Conservation (phyloP, 1,140 invertebrate genomes). For the Heliothis subflexa region DNA sequence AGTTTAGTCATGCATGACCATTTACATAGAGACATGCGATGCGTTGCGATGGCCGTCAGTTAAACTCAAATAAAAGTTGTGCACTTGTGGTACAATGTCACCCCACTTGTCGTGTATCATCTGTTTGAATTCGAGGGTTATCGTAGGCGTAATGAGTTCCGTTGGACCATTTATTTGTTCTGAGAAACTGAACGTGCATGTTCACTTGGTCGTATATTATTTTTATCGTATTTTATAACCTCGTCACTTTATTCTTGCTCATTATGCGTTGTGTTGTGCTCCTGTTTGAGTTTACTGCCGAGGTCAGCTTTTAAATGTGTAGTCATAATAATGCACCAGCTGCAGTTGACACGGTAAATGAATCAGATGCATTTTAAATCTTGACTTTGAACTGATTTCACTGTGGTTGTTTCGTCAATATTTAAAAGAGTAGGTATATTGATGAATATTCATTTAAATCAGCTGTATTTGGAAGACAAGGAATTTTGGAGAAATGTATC, state of each 20-base stretch:
- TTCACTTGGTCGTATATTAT: constrained; percentile 13
- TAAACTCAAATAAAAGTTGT: constrained; percentile 38
- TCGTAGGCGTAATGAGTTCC: neutral
- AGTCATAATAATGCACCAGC: constrained; percentile 16
- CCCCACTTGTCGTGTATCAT: constrained; percentile 24
- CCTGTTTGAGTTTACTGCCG: constrained; percentile 18
- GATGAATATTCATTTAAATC: neutral
- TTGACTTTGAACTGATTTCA: neutral
- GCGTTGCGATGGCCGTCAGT: constrained; percentile 30
- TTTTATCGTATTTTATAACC: constrained; percentile 21
- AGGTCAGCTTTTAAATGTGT: constrained; percentile 9
- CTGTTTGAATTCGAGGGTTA: constrained; percentile 2
- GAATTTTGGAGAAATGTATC: no score
- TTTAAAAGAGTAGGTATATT: neutral
- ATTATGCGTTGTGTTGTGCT: constrained; percentile 7
- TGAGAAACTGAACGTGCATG: constrained; percentile 5
- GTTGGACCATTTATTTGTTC: neutral
- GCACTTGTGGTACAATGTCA: constrained; percentile 35
- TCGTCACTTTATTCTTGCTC: constrained; percentile 31
- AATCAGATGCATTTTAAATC: neutral
- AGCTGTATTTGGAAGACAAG: no score
- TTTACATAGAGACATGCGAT: constrained; percentile 57
- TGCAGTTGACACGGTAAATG: neutral
- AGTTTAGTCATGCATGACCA: constrained; percentile 68
- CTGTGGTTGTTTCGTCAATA: neutral